Base-by-base conservation (phyloP, 2,797 vertebrate species). In the Clarias pachynema region DNA sequence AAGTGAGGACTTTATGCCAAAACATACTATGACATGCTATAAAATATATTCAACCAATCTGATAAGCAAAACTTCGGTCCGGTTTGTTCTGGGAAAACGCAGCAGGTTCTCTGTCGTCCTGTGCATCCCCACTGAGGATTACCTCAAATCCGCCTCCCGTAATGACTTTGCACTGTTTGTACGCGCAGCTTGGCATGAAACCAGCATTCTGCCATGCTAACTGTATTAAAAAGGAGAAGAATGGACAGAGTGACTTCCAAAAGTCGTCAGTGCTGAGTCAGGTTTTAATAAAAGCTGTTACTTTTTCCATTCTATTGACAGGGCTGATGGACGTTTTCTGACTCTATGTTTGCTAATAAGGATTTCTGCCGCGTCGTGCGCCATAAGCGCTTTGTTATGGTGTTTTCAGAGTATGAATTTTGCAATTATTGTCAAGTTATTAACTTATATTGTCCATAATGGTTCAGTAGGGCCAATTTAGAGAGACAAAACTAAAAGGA, bases 381-480 rank as follows among this genome's bases (percentile, higher is more conserved):
- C 74, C 80, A 74, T 82, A 87, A 84, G 63, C 24, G 34, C 53
- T 87, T 87, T 82, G 70, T 83, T 79, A 78, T 68, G 59, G 37
- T 74, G 60, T 81, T 81, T 66, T 75, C 73, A 79, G 37, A 37
- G 84, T 81, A 16, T 66, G 53, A 81, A 81, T 9, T 84, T 84
- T 75, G 49, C 5, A 57, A 79, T 85, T 70, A 81, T 81, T 70
- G 84, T 63, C 34, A 59, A 82, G 65, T 83, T 80, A 65, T 49
- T 44, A 65, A 26, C n/a, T 29, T 49, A 26, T 65, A 20, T 1
- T 63, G 34, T 49, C 18, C 60, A 49, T 49, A 87, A 86, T 83
- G 84, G 79, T 88, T 89, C 62, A 85, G 74, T 83, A 62, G 85
- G 85, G 85, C 85, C 85, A 84, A 89, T 84, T 84, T 84, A 59